Evolutionary conservation across 2,113 vertebrate genomes (phyloP).

Genomic region (Cinclus cinclus): DNA sequence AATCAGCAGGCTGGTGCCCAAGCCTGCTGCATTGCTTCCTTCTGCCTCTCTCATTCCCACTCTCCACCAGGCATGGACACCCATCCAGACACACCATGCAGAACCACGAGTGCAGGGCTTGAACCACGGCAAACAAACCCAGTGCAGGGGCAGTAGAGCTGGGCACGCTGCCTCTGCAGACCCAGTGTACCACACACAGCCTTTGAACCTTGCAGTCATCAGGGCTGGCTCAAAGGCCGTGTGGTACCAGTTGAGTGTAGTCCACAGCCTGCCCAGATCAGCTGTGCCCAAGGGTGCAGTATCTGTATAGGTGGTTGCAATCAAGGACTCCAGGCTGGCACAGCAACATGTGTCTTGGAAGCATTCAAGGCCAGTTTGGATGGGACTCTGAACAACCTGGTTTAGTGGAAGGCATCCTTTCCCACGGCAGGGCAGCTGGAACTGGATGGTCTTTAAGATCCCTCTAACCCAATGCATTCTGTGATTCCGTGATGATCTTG

Average conservation of each 20-base stretch:
- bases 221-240: not conserved
- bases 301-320: too few species aligned
- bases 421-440: not conserved
- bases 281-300: not conserved
- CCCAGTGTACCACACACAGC: fast-evolving
- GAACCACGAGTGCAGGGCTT: not conserved
- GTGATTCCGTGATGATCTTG: not conserved
- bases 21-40: not conserved
- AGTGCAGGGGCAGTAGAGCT: not conserved
- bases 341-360: not conserved
- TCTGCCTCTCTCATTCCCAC: not conserved
- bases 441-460: not conserved
- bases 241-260: not conserved
- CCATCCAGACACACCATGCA: not conserved
- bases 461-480: not conserved
- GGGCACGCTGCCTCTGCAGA: not conserved
- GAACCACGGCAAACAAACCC: not conserved
- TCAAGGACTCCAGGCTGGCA: not conserved
- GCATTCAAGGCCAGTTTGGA: not conserved
- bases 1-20: not conserved
- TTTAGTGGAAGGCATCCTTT: not conserved
- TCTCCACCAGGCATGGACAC: not conserved
- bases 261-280: not conserved
- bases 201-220: not conserved
- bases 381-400: not conserved